Base-by-base conservation (phyloP, 2,888 invertebrate genomes). In the Drosophila neoperkinsi region DNA sequence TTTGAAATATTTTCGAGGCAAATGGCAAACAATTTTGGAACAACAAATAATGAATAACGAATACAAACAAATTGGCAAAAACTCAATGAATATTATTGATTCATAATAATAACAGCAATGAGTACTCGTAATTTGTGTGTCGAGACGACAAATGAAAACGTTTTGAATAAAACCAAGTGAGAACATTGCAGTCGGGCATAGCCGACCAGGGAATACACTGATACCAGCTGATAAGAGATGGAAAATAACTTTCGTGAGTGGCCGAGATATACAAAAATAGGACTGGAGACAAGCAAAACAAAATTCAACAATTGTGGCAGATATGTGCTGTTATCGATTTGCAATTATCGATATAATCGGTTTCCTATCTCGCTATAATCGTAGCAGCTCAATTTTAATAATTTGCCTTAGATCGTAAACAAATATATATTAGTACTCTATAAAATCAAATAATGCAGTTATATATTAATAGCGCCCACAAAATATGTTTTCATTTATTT, bases 81-180 rank as follows among this genome's bases (percentile, higher is more conserved):
- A 46, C 62, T 61, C 58, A 71, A 61, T 66, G 52, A 58, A 69
- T 55, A 72, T 69, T 69, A 67, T 71, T 77, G 79, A 79, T 77
- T 77, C 79, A 64, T 62, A 64, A 65, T 52, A 71, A 60, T 69
- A 59, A 57, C 16, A 31, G 43, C 41, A 68, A 55, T 43, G 38
- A 62, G 62, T 58, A 55, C 60, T 41, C 38, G 34, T 13, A 59
- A 43, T 68, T 30, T 58, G 11, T 25, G 16, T 25, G 46, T 7
- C 25, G 16, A 16, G 25, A 28, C 33, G 28, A 33, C n/a, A 60
- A 58, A 72, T 75, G 46, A 57, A 60, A 75, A 41, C 18, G 51
- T 21, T 46, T 25, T 18, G 16, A 38, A n/a, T 21, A 13, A 21
- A 38, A 30, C 31, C 33, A 30, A 43, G 28, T 25, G 4, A 4